Evolutionary conservation across 2,113 vertebrate species (phyloP).

Genomic region (Drymodes brunneopygia): DNA sequence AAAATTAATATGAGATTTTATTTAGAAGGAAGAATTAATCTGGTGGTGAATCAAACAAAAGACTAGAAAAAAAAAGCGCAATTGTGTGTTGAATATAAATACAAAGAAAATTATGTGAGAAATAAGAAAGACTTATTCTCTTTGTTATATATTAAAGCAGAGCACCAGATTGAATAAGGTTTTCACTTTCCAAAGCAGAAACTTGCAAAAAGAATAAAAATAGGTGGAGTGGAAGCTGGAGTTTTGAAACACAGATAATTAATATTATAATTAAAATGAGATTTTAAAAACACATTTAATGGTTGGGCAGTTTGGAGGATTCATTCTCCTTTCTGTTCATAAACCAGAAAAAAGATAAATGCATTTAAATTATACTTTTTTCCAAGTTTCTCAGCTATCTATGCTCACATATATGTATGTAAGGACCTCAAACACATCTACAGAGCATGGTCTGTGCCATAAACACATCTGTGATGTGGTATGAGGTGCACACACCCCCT

Average conservation of each 20-base stretch:
- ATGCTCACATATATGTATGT: accelerated
- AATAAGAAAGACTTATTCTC: neutral
- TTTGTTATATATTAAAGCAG: neutral
- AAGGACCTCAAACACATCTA: neutral
- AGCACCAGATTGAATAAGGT: neutral
- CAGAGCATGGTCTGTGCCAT: accelerated
- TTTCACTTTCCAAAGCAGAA: neutral
- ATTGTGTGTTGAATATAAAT: neutral
- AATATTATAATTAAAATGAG: neutral
- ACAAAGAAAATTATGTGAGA: neutral
- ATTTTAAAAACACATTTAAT: neutral
- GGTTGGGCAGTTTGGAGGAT: neutral
- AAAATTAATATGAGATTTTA: neutral
- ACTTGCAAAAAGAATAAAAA: neutral
- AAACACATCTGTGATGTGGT: neutral
- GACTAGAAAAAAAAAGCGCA: neutral
- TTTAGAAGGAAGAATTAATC: neutral
- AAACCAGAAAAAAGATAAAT: neutral
- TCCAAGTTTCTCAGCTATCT: neutral
- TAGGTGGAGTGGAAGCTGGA: neutral
- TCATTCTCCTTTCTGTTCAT: neutral
- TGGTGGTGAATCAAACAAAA: neutral
- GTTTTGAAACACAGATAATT: neutral
- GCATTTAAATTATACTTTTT: neutral
- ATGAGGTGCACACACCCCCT: accelerated